phyloP scores from a whole-genome alignment of 1,140 invertebrate genomes.

The Drosophila ironensis region DNA sequence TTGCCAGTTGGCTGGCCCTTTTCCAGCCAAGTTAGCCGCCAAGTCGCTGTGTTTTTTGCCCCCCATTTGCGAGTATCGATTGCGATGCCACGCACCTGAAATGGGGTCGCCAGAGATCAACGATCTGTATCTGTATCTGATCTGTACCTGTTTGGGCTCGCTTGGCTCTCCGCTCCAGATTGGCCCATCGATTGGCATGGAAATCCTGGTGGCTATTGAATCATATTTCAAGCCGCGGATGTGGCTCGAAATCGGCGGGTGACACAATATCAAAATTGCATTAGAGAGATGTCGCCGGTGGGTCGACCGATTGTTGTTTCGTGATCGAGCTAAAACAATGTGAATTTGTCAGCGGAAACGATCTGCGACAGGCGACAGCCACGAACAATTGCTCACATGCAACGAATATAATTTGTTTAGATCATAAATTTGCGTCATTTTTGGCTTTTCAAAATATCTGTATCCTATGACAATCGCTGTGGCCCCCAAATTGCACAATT shows the following conservation, averaged over 20 bases:
- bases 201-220: slow-evolving; percentile 3
- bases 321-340: slow-evolving; percentile 25
- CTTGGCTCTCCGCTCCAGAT: background rate
- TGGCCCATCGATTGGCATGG: background rate
- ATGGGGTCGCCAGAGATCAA: slow-evolving; percentile 36
- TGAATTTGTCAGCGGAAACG: slow-evolving; percentile 38
- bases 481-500: slow-evolving; percentile 18
- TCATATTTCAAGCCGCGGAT: slow-evolving; percentile 9
- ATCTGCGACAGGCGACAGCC: slow-evolving; percentile 17
- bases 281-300: slow-evolving; percentile 2
- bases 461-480: slow-evolving; percentile 1
- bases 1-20: slow-evolving; percentile 24
- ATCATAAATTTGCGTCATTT: slow-evolving; percentile 45
- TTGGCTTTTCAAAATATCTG: background rate
- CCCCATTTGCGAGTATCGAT: slow-evolving; percentile 22
- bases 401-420: slow-evolving; percentile 35
- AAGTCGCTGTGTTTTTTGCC: background rate
- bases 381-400: slow-evolving; percentile 33
- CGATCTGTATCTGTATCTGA: slow-evolving; percentile 41
- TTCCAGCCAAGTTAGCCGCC: slow-evolving; percentile 6
- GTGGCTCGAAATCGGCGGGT: slow-evolving; percentile 7
- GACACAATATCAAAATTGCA: slow-evolving; percentile 21
- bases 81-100: slow-evolving; percentile 30
- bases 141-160: slow-evolving; percentile 5
- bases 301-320: slow-evolving; percentile 9